Percentiles rank a stretch among this genome's conserved stretches.
Conservation (phyloP, 2,797 vertebrate species). For the Tapirus indicus region DNA sequence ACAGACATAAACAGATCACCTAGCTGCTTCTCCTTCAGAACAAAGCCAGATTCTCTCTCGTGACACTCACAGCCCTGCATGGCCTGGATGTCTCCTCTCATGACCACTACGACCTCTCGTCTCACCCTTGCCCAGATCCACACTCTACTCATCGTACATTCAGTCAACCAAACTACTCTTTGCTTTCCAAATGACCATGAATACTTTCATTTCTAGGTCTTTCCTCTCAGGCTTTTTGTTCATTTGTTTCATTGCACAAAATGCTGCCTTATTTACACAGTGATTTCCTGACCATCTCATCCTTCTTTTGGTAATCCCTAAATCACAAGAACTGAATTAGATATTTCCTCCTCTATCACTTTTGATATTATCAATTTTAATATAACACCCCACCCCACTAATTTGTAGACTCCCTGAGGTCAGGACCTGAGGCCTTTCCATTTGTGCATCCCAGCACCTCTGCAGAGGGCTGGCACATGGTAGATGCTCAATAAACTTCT, state of each 20-base stretch:
- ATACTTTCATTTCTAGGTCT: background rate
- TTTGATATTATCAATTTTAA: background rate
- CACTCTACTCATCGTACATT: accelerated
- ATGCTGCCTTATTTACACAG: background rate
- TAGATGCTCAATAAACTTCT: background rate
- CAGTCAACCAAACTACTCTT: background rate
- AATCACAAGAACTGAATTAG: background rate
- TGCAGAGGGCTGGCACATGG: background rate
- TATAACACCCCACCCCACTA: background rate
- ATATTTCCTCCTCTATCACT: background rate
- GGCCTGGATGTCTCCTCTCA: background rate
- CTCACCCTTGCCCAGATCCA: background rate
- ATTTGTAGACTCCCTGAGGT: background rate
- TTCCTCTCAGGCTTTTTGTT: background rate
- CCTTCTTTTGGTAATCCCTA: background rate
- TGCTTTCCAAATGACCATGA: background rate
- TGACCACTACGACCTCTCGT: background rate
- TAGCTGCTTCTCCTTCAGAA: background rate
- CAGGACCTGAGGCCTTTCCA: background rate
- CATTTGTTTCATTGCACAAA: background rate
- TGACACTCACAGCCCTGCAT: background rate
- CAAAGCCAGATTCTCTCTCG: background rate
- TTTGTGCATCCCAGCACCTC: background rate
- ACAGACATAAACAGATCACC: background rate
- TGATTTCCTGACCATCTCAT: background rate